These are phyloP conservation scores for Lontra canadensis DNA, from an alignment of 2,113 vertebrate species.

Conservation along the genomic window DNA sequence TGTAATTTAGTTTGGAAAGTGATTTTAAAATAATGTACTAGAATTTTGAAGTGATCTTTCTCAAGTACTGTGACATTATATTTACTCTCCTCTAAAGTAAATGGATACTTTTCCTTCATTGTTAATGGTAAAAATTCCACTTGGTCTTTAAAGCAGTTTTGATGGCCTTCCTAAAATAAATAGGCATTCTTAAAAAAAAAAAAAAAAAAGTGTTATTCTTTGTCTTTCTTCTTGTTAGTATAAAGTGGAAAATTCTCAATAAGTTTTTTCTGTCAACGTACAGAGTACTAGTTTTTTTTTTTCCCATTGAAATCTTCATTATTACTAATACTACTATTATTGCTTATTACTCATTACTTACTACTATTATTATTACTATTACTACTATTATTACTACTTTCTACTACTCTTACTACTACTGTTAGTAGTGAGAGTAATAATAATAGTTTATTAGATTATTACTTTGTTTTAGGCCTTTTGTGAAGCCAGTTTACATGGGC, in stretches of 20 bases:
- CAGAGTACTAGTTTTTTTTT: background rate
- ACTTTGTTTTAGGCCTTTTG: background rate
- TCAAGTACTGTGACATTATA: slow-evolving; percentile 42
- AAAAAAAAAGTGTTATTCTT: background rate
- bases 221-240: background rate
- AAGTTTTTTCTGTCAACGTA: background rate
- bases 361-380: too few species aligned
- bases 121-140: background rate
- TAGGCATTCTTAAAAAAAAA: background rate
- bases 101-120: background rate
- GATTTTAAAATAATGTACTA: slow-evolving; percentile 16
- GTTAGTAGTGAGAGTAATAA: background rate
- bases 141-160: background rate
- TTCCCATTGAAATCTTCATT: background rate
- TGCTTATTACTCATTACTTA: too few species aligned
- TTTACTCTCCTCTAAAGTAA: background rate
- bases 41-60: slow-evolving; percentile 45
- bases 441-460: background rate
- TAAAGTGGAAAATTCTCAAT: background rate
- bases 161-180: background rate
- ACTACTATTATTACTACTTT: too few species aligned
- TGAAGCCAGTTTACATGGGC: background rate
- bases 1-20: slow-evolving; percentile 40
- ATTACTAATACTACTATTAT: too few species aligned
- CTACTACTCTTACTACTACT: too few species aligned